Conservation (phyloP, 2,888 invertebrate species). For the Luperina testacea region DNA sequence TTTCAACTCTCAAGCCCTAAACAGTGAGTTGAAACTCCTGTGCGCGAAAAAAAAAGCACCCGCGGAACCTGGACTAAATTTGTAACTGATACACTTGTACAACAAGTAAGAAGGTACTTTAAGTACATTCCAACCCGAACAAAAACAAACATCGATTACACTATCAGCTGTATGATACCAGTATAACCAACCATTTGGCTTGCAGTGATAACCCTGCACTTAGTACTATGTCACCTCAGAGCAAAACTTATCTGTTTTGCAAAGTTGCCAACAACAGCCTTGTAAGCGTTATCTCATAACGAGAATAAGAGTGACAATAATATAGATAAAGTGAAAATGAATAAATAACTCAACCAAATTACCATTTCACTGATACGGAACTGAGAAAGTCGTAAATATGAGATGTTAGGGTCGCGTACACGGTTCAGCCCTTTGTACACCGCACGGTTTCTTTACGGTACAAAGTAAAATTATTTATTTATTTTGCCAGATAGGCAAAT, state of each 20-base stretch:
- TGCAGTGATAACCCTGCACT: conserved; percentile 86
- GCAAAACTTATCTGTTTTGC: conserved; percentile 79
- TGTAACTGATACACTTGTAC: conserved; percentile 30
- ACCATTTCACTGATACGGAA: conserved; percentile 55
- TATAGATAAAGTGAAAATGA: conserved; percentile 67
- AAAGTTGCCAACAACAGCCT: conserved; percentile 77
- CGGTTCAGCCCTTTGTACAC: neutral
- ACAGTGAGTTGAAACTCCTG: neutral
- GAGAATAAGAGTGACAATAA: conserved; percentile 73
- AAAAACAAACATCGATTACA: conserved; percentile 76
- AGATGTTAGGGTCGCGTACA: conserved; percentile 46
- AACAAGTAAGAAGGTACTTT: conserved; percentile 4
- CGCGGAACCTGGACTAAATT: neutral
- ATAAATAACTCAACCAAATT: conserved; percentile 73
- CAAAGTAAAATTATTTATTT: neutral
- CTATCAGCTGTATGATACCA: conserved; percentile 73
- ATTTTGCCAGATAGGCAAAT: neutral
- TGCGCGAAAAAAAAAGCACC: neutral
- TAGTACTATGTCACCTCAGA: conserved; percentile 75
- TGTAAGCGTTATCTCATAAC: conserved; percentile 68
- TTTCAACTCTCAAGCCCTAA: neutral
- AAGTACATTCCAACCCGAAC: conserved; percentile 53
- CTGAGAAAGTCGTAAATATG: conserved; percentile 62
- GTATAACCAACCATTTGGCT: conserved; percentile 79
- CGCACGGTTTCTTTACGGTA: neutral